Conservation (phyloP, 2,888 invertebrate species). For the Lasius fuliginosus region DNA sequence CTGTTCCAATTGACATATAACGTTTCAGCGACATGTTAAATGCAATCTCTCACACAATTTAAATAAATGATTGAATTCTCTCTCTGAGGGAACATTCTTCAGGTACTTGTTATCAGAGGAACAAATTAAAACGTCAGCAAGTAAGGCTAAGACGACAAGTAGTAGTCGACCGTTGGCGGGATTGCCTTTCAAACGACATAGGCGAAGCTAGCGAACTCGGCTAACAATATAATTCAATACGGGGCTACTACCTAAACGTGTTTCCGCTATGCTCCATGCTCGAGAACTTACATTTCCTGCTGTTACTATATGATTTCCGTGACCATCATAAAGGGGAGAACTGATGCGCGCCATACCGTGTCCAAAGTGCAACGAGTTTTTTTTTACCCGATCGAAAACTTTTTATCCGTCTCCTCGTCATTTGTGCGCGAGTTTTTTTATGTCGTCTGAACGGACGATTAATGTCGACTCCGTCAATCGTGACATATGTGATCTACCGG, state of each 20-base stretch:
- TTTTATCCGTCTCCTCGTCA: slow-evolving; percentile 43
- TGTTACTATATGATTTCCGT: slow-evolving; percentile 77
- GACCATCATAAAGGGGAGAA: slow-evolving; percentile 71
- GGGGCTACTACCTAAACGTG: slow-evolving; percentile 78
- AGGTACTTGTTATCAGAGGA: background rate
- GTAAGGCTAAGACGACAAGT: slow-evolving; percentile 21
- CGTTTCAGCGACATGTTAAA: background rate
- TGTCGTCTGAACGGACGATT: slow-evolving; percentile 24
- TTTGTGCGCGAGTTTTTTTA: slow-evolving; percentile 46
- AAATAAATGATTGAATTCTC: slow-evolving; percentile 25
- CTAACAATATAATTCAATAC: slow-evolving; percentile 76
- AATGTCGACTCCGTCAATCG: slow-evolving; percentile 44
- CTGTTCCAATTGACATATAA: background rate
- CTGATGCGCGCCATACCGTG: slow-evolving; percentile 78
- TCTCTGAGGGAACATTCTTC: background rate
- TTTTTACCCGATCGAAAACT: slow-evolving; percentile 54
- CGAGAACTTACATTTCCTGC: slow-evolving; percentile 81
- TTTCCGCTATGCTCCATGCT: slow-evolving; percentile 80
- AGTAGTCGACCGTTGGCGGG: slow-evolving; percentile 33
- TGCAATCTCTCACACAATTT: slow-evolving; percentile 17
- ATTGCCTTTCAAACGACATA: slow-evolving; percentile 66
- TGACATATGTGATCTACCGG: slow-evolving; percentile 59
- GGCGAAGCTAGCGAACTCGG: slow-evolving; percentile 73
- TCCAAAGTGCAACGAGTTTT: slow-evolving; percentile 69
- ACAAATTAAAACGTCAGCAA: slow-evolving; percentile 34